Percentiles rank a stretch among this genome's conserved stretches.
Conservation (phyloP, 2,888 invertebrate species). For the Argyresthia goedartella region DNA sequence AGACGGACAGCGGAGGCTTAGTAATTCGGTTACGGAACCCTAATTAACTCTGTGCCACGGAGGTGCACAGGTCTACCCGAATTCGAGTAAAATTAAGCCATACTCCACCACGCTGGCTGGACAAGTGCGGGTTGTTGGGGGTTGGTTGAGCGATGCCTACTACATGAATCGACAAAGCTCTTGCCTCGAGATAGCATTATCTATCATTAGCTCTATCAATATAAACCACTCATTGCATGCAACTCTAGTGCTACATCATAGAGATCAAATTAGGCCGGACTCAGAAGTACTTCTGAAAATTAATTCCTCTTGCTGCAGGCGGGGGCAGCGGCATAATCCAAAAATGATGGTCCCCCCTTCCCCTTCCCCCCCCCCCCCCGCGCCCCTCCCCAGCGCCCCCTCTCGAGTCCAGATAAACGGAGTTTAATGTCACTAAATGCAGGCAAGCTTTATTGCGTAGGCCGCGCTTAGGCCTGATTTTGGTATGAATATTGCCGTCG, state of each 20-base stretch:
- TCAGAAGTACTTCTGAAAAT: conserved; percentile 46
- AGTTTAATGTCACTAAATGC: conserved; percentile 53
- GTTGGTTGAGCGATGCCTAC: too few species aligned
- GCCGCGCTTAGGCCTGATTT: not conserved
- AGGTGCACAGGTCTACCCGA: too few species aligned
- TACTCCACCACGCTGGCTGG: too few species aligned
- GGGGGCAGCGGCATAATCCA: conserved; percentile 58
- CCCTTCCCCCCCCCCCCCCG: conserved; percentile 29
- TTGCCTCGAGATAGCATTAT: too few species aligned
- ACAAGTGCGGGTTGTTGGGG: too few species aligned
- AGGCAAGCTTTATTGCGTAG: not conserved
- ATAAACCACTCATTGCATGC: not conserved
- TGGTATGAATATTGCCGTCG: not conserved
- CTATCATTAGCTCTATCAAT: not conserved
- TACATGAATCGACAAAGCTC: too few species aligned
- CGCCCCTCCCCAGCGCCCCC: not conserved
- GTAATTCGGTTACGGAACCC: too few species aligned
- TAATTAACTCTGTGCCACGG: too few species aligned
- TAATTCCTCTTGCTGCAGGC: conserved; percentile 59
- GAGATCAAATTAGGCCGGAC: not conserved
- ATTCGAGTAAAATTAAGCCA: too few species aligned
- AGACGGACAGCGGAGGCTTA: too few species aligned
- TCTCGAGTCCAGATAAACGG: conserved; percentile 35
- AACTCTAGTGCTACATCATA: not conserved
- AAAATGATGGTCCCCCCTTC: conserved; percentile 63